These are phyloP conservation scores for Spheniscus mendiculus DNA, from an alignment of 2,113 vertebrate species.

Conservation along the genomic window DNA sequence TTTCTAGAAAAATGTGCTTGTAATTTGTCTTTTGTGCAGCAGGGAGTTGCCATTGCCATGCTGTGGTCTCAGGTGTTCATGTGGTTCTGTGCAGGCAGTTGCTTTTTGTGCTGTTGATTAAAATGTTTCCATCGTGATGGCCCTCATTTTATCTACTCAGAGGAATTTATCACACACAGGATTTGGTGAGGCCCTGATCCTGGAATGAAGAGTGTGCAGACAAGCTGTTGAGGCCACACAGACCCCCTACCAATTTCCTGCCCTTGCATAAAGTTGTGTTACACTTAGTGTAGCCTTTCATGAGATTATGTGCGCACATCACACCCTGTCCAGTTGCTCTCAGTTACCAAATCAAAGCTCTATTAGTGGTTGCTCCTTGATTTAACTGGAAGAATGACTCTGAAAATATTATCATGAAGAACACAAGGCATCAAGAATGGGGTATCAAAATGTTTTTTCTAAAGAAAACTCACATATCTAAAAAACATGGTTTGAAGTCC, in stretches of 20 bases:
- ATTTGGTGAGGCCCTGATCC: neutral
- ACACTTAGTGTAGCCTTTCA: neutral
- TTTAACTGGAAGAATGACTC: neutral
- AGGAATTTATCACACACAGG: neutral
- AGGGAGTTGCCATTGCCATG: slow-evolving; percentile 33
- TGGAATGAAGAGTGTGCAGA: neutral
- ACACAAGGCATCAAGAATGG: neutral
- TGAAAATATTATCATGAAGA: neutral
- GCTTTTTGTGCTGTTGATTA: slow-evolving; percentile 39
- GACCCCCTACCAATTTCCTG: neutral
- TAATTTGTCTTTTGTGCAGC: slow-evolving; percentile 34
- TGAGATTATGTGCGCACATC: neutral
- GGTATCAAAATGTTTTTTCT: neutral
- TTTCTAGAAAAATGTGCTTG: slow-evolving; percentile 21
- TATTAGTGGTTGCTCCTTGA: neutral
- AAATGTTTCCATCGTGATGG: slow-evolving; percentile 23
- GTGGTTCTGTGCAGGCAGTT: slow-evolving; percentile 23
- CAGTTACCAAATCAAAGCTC: neutral
- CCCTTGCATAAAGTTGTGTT: neutral
- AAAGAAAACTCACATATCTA: neutral
- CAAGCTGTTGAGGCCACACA: neutral
- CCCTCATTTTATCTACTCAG: neutral
- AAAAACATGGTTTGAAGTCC: neutral
- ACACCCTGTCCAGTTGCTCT: neutral
- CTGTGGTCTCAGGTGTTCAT: slow-evolving; percentile 51